Base-by-base conservation (phyloP, 2,888 invertebrate species). In the Tiphia femorata region DNA sequence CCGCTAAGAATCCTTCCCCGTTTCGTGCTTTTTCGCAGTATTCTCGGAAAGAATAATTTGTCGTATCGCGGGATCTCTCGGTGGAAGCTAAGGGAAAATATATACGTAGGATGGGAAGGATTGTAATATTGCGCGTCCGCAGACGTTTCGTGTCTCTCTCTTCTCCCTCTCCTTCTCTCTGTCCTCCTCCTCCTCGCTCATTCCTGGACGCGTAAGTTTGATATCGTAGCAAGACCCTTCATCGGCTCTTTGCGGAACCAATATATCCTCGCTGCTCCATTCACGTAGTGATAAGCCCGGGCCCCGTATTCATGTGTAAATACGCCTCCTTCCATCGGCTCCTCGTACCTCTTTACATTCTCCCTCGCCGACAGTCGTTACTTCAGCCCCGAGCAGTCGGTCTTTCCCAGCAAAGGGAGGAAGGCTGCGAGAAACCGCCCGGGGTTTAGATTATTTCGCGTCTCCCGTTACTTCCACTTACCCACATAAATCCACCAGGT, bases 281-380 rank as follows among this genome's bases (percentile, higher is more conserved):
- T 75, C 72, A 67, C 62, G 58, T 63, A 71, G 66, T 70, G 73
- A 77, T 72, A 77, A 78, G 75, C 75, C n/a, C 64, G 52, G 42
- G 60, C 60, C 55, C 67, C 65, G 69, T 69, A 74, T 76, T 72
- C 74, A 70, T 74, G 75, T 73, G 76, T 74, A 76, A 78, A 79
- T 77, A 76, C 65, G 57, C 67, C 65, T 60, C 62, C 62, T 54
- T 42, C 33, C 64, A 44, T 20, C 38, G 14, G 8, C 20, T 12
- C 42, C 60, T 51, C 51, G 29, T 54, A 43, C 50, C 25, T 51
- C 37, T 52, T 46, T 49, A 38, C 53, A 38, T 48, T 55, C 49
- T 44, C 42, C 40, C 52, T 41, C 44, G 27, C 8, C 20, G n/a
- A 6, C 21, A 25, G 48, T 40, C 17, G 49, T 49, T 40, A 40